Evolutionary conservation across 2,888 invertebrate genomes (phyloP), one percentile per base, ranked within the genome.

Genomic region (Portevinia maculata): DNA sequence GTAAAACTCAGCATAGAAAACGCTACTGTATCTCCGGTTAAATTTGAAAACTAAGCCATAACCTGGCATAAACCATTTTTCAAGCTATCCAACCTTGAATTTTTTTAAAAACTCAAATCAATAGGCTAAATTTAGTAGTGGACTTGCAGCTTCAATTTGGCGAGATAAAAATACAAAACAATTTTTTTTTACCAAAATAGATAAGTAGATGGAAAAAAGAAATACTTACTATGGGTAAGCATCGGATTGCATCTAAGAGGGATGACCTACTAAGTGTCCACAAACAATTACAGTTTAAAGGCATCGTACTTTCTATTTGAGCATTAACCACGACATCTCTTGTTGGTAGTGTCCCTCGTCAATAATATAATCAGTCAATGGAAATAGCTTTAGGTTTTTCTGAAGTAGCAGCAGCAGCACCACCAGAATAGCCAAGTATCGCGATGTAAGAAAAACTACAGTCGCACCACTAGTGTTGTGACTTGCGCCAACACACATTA

Each of bases 261-360:
- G 50, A 44, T 79, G 64, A 71, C 65, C 65, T 65, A 65, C 73
- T 60, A 64, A 52, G 64, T 41, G 64, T 64, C 70, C 64, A 32
- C 70, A n/a, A 11, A 15, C 19, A 55, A 57, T 52, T 30, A 46
- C 67, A 60, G 34, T 34, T 34, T 32, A 32, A 52, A 59, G 48
- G 32, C 55, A 62, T 76, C 62, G 57, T 70, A 79, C 78, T 79
- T 79, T 79, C 78, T 79, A 73, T 59, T 79, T 65, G 46, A 60
- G 59, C 52, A 37, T 53, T 53, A 52, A 65, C 53, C 34, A 65
- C 70, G 30, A 70, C 59, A 69, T 34, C 53, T 69, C 32, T 52
- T 50, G 24, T 48, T 48, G 37, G 37, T 17, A 17, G 28, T 21
- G 30, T 50, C 39, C 24, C 46, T 44, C 30, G 44, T 46, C 46